Percentiles rank a stretch among this genome's conserved stretches.
phyloP scores from a whole-genome alignment of 2,797 vertebrate genomes.

The Salarias fasciatus region DNA sequence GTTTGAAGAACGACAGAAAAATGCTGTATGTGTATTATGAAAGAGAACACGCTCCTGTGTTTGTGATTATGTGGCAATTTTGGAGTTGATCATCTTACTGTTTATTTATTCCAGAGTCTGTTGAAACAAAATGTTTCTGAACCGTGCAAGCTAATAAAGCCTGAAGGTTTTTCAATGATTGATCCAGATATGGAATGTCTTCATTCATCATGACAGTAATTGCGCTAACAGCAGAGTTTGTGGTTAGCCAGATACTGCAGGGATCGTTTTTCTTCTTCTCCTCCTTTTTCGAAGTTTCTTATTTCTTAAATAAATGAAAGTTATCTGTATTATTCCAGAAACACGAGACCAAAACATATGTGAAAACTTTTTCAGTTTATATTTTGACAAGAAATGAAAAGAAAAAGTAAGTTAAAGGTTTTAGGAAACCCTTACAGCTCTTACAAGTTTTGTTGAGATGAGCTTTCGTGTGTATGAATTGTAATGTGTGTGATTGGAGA shows the following conservation, averaged over 20 bases:
- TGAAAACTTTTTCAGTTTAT: not conserved
- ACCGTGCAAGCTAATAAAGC: conserved; percentile 40
- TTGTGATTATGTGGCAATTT: conserved; percentile 22
- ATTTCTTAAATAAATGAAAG: conserved; percentile 29
- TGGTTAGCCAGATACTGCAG: conserved; percentile 38
- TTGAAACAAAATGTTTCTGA: conserved; percentile 51
- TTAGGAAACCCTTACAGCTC: not conserved
- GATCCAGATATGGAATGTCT: conserved; percentile 67
- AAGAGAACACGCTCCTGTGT: conserved; percentile 4
- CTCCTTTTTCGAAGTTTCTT: conserved; percentile 5
- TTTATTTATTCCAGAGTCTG: conserved; percentile 37
- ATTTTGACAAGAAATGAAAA: conserved; percentile 3
- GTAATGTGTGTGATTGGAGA: conserved; percentile 13
- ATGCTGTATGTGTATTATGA: too few relatives aligned
- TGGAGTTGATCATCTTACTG: conserved; percentile 14
- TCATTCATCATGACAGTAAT: conserved; percentile 62
- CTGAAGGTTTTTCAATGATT: conserved; percentile 47
- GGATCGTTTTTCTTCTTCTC: conserved; percentile 26
- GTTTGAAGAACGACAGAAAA: too few relatives aligned
- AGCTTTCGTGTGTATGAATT: not conserved
- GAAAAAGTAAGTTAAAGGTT: not conserved
- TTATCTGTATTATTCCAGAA: conserved; percentile 49
- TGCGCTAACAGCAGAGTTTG: conserved; percentile 43
- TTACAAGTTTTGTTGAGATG: not conserved
- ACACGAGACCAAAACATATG: conserved; percentile 17